These are phyloP conservation scores for Tetragonula carbonaria DNA, from an alignment of 2,888 invertebrate genomes.

Conservation along the genomic window DNA sequence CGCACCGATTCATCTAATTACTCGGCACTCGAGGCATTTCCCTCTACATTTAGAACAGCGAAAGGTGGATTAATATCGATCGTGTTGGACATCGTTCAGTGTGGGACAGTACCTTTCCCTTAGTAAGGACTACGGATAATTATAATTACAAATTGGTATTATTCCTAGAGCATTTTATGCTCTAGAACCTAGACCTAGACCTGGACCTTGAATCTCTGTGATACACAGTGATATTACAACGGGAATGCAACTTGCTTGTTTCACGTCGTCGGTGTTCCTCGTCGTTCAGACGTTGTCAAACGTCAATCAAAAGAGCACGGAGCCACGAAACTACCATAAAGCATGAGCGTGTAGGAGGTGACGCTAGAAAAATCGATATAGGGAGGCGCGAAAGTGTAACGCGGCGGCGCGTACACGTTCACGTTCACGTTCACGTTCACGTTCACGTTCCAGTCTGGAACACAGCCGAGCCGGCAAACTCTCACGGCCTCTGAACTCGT, in stretches of 20 bases:
- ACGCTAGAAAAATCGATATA: conserved; percentile 36
- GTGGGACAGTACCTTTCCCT: not conserved
- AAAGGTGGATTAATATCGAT: not conserved
- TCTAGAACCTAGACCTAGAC: not conserved
- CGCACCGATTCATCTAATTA: not conserved
- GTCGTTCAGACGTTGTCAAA: conserved; percentile 16
- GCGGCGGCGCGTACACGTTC: conserved; percentile 34
- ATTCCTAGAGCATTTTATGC: not conserved
- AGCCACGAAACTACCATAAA: conserved; percentile 39
- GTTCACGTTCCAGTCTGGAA: conserved; percentile 65
- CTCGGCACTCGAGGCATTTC: not conserved
- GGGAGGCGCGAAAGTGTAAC: conserved; percentile 59
- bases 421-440: conserved; percentile 56
- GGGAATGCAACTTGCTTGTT: not conserved
- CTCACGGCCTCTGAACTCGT: conserved; percentile 82
- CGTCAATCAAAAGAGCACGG: conserved; percentile 57
- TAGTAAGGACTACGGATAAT: too few relatives aligned
- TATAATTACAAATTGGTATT: not conserved
- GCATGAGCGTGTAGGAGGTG: conserved; percentile 59
- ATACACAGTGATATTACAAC: not conserved
- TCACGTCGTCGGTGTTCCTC: not conserved
- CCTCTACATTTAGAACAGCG: not conserved
- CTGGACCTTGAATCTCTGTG: not conserved
- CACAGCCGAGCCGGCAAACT: conserved; percentile 73
- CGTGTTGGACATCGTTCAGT: not conserved